Evolutionary conservation across 2,888 invertebrate genomes (phyloP).

Genomic region (Troides oblongomaculatus): DNA sequence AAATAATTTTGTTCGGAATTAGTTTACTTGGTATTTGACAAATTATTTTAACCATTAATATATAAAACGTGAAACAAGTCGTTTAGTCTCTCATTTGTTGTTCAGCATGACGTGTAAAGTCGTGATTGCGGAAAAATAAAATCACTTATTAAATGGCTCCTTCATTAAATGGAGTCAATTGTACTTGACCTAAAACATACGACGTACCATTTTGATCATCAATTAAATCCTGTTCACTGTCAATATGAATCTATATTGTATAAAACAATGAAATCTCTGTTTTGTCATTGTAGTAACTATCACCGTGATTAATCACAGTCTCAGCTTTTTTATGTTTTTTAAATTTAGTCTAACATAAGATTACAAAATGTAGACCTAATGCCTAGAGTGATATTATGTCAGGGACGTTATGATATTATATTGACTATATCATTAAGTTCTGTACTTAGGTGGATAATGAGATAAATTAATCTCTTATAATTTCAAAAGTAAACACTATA

Average conservation of each 20-base stretch:
- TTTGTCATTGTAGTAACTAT: not conserved
- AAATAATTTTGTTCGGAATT: too few species aligned
- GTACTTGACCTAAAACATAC: not conserved
- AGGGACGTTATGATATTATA: too few species aligned
- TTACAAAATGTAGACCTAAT: too few species aligned
- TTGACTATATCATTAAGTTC: too few species aligned
- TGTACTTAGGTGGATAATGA: too few species aligned
- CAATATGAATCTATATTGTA: not conserved
- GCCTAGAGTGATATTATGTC: too few species aligned
- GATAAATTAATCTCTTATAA: too few species aligned
- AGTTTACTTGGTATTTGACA: too few species aligned
- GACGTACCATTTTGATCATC: not conserved
- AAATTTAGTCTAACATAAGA: too few species aligned
- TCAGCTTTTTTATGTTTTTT: not conserved
- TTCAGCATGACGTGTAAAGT: not conserved
- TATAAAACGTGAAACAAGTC: too few species aligned
- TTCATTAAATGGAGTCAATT: not conserved
- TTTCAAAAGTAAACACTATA: too few species aligned
- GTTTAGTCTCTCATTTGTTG: not conserved
- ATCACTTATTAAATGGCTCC: not conserved
- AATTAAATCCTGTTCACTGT: not conserved
- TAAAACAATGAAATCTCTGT: constrained; percentile 1
- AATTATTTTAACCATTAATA: too few species aligned
- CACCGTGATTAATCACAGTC: not conserved
- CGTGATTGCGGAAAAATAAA: not conserved